phyloP scores from a whole-genome alignment of 2,797 vertebrate genomes.

The Crocidura indochinensis region DNA sequence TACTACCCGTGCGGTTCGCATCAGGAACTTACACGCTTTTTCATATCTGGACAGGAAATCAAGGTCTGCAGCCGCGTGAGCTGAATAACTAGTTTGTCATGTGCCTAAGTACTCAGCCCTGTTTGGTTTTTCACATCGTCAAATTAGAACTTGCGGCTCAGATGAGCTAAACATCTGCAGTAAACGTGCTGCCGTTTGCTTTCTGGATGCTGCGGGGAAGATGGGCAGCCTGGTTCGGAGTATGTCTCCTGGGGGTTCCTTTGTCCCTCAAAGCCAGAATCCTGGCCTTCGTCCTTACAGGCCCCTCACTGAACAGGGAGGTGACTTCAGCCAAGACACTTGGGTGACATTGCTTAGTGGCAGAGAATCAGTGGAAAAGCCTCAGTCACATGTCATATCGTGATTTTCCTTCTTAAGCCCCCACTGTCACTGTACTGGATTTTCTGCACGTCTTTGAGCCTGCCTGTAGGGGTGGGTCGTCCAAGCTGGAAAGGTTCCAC shows the following conservation, averaged over 20 bases:
- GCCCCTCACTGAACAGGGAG: too few species aligned
- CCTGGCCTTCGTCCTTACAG: too few species aligned
- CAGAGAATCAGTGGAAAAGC: too few species aligned
- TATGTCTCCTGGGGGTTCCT: too few species aligned
- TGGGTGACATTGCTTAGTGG: too few species aligned
- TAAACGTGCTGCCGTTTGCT: slow-evolving; percentile 42
- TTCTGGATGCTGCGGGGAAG: too few species aligned
- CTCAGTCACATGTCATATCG: too few species aligned
- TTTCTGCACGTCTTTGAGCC: slow-evolving; percentile 58
- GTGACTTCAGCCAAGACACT: too few species aligned
- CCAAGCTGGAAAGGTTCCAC: not conserved
- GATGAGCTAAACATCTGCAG: slow-evolving; percentile 74
- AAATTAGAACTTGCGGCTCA: slow-evolving; percentile 75
- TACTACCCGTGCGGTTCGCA: slow-evolving; percentile 58
- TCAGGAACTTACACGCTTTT: slow-evolving; percentile 2
- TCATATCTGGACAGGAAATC: slow-evolving; percentile 38
- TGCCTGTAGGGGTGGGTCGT: slow-evolving; percentile 42
- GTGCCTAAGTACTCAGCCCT: slow-evolving; percentile 57
- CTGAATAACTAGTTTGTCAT: slow-evolving; percentile 29
- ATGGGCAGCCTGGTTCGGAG: too few species aligned
- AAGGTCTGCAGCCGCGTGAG: slow-evolving; percentile 60
- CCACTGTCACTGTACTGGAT: too few species aligned
- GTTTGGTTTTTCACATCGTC: slow-evolving; percentile 38
- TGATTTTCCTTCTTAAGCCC: too few species aligned
- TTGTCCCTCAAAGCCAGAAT: too few species aligned